Percentiles rank a stretch among this genome's conserved stretches.
These are phyloP conservation scores for Coptodon rendalli DNA, from an alignment of 2,113 vertebrate species.

Conservation along the genomic window DNA sequence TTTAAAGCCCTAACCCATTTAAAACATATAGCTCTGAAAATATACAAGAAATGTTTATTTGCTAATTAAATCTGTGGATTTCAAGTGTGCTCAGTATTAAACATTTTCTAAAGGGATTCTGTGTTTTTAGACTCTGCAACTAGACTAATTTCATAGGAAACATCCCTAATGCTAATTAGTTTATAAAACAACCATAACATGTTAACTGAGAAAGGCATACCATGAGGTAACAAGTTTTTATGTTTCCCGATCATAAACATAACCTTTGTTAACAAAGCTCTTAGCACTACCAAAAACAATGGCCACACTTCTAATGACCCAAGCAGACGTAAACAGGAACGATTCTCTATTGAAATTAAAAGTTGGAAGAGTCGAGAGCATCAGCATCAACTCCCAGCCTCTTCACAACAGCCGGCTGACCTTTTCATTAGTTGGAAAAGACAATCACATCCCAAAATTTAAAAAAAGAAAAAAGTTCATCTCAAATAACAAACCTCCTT, in stretches of 20 bases:
- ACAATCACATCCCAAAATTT: not conserved
- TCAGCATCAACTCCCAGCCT: not conserved
- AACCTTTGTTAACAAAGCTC: not conserved
- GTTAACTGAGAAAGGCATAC: fast-evolving
- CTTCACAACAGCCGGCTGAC: not conserved
- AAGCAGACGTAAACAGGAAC: not conserved
- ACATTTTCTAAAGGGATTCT: not conserved
- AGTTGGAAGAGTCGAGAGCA: not conserved
- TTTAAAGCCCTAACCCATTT: not conserved
- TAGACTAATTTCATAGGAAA: not conserved
- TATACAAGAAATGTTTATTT: not conserved
- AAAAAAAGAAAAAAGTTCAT: not conserved
- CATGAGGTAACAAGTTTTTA: not conserved
- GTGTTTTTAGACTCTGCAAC: not conserved
- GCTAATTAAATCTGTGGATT: not conserved
- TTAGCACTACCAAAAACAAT: not conserved
- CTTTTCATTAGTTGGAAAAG: not conserved
- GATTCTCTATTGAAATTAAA: not conserved
- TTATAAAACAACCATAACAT: not conserved
- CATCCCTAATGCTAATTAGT: not conserved
- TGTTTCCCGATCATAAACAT: not conserved
- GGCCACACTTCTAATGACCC: not conserved
- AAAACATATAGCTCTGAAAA: not conserved
- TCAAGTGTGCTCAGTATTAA: not conserved
- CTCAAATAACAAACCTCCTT: not conserved